Evolutionary conservation across 2,888 invertebrate genomes (phyloP).

Genomic region (Agonopterix arenella): DNA sequence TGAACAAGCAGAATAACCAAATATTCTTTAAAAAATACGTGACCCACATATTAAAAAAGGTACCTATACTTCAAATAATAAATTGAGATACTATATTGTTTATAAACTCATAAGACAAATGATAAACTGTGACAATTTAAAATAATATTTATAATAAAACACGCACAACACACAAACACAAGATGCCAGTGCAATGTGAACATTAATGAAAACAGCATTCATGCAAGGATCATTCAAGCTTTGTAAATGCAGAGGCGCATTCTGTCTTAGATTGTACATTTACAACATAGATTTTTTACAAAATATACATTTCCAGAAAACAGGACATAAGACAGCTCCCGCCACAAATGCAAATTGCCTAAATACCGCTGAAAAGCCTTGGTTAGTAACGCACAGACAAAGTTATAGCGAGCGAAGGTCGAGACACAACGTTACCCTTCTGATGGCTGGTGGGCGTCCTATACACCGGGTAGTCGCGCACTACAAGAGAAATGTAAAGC

Average conservation of each 20-base stretch:
- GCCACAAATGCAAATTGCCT: constrained; percentile 53
- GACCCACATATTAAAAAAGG: no score
- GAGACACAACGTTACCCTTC: constrained; percentile 65
- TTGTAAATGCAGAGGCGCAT: constrained; percentile 33
- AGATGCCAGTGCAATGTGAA: constrained; percentile 7
- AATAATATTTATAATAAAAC: background rate
- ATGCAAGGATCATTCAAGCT: constrained; percentile 20
- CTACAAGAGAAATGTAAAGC: constrained; percentile 71
- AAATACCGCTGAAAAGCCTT: constrained; percentile 36
- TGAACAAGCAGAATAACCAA: no score
- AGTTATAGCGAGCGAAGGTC: constrained; percentile 48
- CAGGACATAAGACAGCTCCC: constrained; percentile 45
- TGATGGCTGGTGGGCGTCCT: constrained; percentile 66
- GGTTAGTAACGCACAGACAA: constrained; percentile 53
- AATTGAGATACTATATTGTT: no score
- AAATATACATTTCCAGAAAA: constrained; percentile 18
- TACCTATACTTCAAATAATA: no score
- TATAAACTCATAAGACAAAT: no score
- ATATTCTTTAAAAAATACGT: no score
- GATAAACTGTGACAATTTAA: no score
- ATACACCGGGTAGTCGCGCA: constrained; percentile 56
- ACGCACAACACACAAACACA: constrained; percentile 6
- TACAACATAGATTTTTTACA: constrained; percentile 26
- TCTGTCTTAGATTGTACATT: constrained; percentile 39
- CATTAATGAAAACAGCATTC: constrained; percentile 18